These are phyloP conservation scores for Sakesphorus luctuosus DNA, from an alignment of 2,113 vertebrate species.

Conservation along the genomic window DNA sequence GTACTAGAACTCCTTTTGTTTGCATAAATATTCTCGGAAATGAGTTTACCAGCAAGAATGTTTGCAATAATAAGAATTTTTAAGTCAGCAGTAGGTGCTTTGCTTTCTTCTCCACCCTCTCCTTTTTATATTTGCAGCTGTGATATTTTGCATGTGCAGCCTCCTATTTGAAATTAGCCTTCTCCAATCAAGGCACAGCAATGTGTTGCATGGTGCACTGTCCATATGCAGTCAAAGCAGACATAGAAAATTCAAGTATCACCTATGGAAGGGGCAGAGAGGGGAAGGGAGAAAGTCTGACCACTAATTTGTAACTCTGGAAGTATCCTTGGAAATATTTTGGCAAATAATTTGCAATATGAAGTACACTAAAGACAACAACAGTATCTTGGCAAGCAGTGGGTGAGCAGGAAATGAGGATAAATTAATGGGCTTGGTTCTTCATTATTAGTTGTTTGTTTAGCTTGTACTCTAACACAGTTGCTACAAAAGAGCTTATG, in stretches of 20 bases:
- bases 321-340: background rate
- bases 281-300: background rate
- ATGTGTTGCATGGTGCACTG: background rate
- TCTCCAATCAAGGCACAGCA: background rate
- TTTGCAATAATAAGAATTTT: conserved; percentile 43
- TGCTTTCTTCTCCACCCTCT: conserved; percentile 35
- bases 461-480: conserved; percentile 30
- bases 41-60: conserved; percentile 39
- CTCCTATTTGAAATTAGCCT: background rate
- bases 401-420: conserved; percentile 53
- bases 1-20: conserved; percentile 54
- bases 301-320: background rate
- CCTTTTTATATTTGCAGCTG: conserved; percentile 26
- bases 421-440: conserved; percentile 35
- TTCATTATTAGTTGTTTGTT: conserved; percentile 54
- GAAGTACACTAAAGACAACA: conserved; percentile 14
- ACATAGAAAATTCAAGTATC: background rate
- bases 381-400: conserved; percentile 14
- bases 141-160: background rate
- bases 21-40: conserved; percentile 57
- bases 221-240: background rate
- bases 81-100: conserved; percentile 17
- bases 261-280: background rate
- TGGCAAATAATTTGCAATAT: background rate
- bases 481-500: conserved; percentile 26